A percentile compares a stretch with the other conserved stretches of the same genome.
phyloP scores from a whole-genome alignment of 2,113 vertebrate species.

The Toxostoma redivivum region DNA sequence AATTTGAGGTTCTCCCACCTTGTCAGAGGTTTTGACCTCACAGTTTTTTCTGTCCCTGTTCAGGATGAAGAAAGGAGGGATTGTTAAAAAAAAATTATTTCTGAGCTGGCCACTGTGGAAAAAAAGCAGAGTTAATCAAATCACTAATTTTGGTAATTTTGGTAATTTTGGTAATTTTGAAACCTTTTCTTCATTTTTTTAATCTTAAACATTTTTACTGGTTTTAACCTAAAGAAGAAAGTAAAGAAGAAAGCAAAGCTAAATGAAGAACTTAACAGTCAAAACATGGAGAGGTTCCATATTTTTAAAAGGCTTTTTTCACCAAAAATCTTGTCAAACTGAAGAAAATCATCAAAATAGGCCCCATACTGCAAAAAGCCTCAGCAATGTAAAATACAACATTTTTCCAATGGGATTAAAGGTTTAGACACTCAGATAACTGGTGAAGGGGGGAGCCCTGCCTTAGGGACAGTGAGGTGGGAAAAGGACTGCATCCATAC shows the following conservation, averaged over 20 bases:
- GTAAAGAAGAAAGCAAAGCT: not conserved
- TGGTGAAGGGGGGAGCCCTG: not conserved
- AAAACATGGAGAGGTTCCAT: not conserved
- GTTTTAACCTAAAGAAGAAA: not conserved
- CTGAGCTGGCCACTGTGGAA: not conserved
- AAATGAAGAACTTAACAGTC: not conserved
- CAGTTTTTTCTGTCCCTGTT: not conserved
- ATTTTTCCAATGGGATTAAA: not conserved
- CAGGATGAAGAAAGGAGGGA: not conserved
- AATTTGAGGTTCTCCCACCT: not conserved
- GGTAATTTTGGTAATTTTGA: not conserved
- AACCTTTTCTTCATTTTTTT: not conserved
- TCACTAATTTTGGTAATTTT: not conserved
- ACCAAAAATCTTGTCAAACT: not conserved
- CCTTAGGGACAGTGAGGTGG: not conserved
- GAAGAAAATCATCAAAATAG: not conserved
- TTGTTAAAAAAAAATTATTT: not conserved
- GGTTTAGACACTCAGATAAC: not conserved
- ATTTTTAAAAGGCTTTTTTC: not conserved
- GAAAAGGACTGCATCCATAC: not conserved
- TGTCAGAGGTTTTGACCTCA: not conserved
- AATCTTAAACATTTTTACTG: not conserved
- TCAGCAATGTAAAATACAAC: not conserved
- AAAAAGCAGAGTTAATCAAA: not conserved
- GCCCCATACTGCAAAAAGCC: not conserved